A percentile compares a stretch with the other conserved stretches of the same genome.
phyloP scores from a whole-genome alignment of 2,797 vertebrate genomes.

The Syncerus caffer region DNA sequence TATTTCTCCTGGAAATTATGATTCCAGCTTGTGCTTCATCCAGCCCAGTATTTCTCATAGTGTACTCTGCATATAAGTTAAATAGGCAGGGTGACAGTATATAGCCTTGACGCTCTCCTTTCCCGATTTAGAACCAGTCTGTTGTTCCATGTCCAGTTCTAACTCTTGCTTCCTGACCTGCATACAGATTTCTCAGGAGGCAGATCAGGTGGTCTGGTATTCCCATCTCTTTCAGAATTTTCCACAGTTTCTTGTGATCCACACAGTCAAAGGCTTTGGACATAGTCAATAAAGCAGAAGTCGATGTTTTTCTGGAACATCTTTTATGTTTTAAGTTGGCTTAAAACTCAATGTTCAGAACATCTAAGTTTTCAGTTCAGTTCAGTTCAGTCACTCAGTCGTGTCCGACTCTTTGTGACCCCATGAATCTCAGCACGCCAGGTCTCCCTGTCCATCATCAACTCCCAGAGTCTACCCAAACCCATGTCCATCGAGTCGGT shows the following conservation, averaged over 20 bases:
- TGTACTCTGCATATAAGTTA: neutral
- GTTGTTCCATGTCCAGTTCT: neutral
- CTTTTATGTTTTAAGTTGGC: neutral
- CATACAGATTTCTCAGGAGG: neutral
- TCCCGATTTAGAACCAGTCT: neutral
- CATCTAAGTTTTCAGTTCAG: neutral
- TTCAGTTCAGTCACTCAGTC: too few species aligned
- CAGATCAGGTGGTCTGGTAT: neutral
- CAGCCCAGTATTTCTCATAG: neutral
- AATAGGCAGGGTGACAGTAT: neutral
- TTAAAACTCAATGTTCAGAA: neutral
- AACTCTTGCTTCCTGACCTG: neutral
- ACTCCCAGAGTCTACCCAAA: too few species aligned
- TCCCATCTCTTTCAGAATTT: neutral
- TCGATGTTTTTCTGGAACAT: neutral
- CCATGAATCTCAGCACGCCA: fast-evolving
- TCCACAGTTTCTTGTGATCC: neutral
- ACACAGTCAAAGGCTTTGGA: neutral
- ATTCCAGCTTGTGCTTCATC: neutral
- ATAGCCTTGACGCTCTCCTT: neutral
- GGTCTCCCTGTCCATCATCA: too few species aligned
- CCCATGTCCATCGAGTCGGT: too few species aligned
- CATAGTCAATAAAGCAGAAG: neutral
- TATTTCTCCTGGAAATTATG: neutral
- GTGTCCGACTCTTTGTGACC: too few species aligned